Evolutionary conservation across 2,888 invertebrate species (phyloP), one percentile per base, ranked within the genome.

Genomic region (Drosophila multiciliata): DNA sequence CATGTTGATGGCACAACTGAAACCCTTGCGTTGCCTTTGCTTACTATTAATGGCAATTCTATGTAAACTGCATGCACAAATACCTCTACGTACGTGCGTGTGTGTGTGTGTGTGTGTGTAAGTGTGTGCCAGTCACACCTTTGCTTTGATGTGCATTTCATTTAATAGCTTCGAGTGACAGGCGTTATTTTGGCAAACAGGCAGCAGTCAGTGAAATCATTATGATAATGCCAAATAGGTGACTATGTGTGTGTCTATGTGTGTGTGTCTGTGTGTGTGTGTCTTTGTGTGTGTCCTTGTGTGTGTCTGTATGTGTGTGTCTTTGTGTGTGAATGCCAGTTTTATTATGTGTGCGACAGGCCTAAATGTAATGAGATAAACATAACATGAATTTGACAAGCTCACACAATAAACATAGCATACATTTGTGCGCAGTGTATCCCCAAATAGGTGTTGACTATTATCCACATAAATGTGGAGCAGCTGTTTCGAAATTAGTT

Each of bases 21-120:
- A 80, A 80, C 62, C 72, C 66, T 65, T 66, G 60, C 69, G 66
- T 58, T 66, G 50, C 17, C 55, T 52, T 57, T 49, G 38, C 49
- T 23, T 48, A 32, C 49, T 53, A 69, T 69, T 80, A 81, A 81
- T 81, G 80, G 52, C 62, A 75, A 81, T 78, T 80, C 71, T 81
- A 80, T 80, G 80, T 80, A 81, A 81, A 71, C 80, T 54, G 26
- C 45, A n/a, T 58, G 40, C 48, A 53, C n/a, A 32, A 36, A 38
- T 49, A 36, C n/a, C 59, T 59, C 8, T 36, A 11, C 15, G 7
- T 32, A 1, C 40, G 9, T 59, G 49, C 38, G 36, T 57, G 35
- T 36, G 26, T 29, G 32, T 15, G 42, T 20, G 61, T 9, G 20
- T 20, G 42, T 40, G 40, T 40, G n/a, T n/a, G 9, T n/a, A 1